These are phyloP conservation scores for Aegypius monachus DNA, from an alignment of 2,113 vertebrate species.

Conservation along the genomic window DNA sequence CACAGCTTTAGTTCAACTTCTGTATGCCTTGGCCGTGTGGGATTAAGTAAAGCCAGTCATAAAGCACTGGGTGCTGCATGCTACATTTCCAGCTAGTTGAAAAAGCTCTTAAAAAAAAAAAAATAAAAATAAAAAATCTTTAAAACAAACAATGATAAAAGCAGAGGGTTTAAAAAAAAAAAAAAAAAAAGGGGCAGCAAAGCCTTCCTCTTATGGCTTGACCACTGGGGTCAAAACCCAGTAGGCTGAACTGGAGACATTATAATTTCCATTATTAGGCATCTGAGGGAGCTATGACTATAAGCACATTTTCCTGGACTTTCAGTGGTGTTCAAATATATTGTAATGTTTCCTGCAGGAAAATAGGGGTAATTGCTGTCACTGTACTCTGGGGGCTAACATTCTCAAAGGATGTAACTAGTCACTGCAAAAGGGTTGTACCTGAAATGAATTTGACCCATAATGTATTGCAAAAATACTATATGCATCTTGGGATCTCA, in stretches of 20 bases:
- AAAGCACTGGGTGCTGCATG: background rate
- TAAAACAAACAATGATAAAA: background rate
- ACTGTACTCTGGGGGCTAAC: constrained; percentile 44
- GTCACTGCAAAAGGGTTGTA: constrained; percentile 4
- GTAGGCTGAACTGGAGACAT: background rate
- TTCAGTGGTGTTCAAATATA: constrained; percentile 35
- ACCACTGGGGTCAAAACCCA: constrained; percentile 1
- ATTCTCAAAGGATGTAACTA: constrained; percentile 44
- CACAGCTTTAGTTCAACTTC: background rate
- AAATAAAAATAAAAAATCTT: background rate
- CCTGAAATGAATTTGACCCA: constrained; percentile 61
- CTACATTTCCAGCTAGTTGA: background rate
- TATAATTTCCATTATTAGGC: constrained; percentile 39
- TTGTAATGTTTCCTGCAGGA: constrained; percentile 56
- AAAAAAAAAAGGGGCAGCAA: background rate
- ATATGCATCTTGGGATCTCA: constrained; percentile 17
- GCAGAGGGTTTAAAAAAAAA: background rate
- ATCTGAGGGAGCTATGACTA: constrained; percentile 21
- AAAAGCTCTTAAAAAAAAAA: background rate
- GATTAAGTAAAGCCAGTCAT: background rate
- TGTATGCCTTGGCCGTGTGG: background rate
- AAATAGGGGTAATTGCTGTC: constrained; percentile 67
- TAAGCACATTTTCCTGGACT: constrained; percentile 19
- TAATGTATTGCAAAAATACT: constrained; percentile 40
- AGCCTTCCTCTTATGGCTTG: background rate